Conservation (phyloP, 2,113 vertebrate species). For the Mus musculus region DNA sequence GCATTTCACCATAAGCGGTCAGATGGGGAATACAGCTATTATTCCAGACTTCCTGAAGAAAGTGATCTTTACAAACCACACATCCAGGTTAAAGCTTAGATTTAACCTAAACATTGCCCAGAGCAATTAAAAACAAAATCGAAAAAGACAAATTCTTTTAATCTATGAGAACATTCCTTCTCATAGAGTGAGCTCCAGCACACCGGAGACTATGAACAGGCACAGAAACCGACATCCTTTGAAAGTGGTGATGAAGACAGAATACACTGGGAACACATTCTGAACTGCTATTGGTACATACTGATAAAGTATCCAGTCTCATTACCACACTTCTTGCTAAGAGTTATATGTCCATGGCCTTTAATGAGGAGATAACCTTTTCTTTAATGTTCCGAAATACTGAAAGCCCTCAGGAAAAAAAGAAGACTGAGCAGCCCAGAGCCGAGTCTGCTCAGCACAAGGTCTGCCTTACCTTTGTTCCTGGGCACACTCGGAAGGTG, state of each 20-base stretch:
- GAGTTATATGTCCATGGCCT: neutral
- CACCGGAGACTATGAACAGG: neutral
- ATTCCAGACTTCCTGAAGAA: neutral
- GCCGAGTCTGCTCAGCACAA: neutral
- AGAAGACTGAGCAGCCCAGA: neutral
- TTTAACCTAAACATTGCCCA: neutral
- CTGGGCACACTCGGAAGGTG: slow-evolving; percentile 98
- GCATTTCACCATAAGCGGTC: neutral
- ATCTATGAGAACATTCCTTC: neutral
- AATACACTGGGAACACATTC: neutral
- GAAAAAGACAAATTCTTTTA: neutral
- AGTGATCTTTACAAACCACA: slow-evolving; percentile 42
- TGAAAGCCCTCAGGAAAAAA: neutral
- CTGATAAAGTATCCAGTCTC: neutral
- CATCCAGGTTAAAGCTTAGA: slow-evolving; percentile 14
- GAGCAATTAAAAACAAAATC: slow-evolving; percentile 4
- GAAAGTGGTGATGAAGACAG: slow-evolving; percentile 36
- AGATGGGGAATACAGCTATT: neutral
- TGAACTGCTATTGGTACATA: neutral
- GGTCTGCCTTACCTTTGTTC: slow-evolving; percentile 94
- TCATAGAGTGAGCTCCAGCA: slow-evolving; percentile 4
- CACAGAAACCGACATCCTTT: neutral
- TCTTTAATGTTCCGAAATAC: slow-evolving; percentile 35
- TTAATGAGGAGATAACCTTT: neutral
- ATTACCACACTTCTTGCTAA: neutral